phyloP scores from a whole-genome alignment of 1,140 invertebrate genomes.

The Proctacanthus coquilletti region DNA sequence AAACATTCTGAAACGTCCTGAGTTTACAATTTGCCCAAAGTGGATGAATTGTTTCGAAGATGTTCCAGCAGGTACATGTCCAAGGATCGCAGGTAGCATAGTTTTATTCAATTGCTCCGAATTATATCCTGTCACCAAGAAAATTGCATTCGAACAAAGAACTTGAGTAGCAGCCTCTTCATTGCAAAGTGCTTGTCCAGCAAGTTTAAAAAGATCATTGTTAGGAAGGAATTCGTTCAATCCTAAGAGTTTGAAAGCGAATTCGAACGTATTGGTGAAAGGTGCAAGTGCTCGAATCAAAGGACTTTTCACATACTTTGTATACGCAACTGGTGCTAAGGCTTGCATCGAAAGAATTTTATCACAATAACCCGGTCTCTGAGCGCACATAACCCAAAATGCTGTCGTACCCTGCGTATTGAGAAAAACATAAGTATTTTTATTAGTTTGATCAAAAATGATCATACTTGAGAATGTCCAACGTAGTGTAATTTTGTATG shows the following conservation, averaged over 20 bases:
- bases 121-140: constrained; percentile 32
- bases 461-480: constrained; percentile 28
- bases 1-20: constrained; percentile 22
- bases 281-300: neutral
- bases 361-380: constrained; percentile 41
- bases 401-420: constrained; percentile 46
- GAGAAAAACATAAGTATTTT: constrained; percentile 31
- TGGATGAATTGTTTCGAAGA: constrained; percentile 54
- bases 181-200: constrained; percentile 20
- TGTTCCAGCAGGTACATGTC: constrained; percentile 55
- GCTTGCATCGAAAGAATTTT: constrained; percentile 37
- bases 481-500: constrained; percentile 35
- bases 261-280: neutral
- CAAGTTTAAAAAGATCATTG: constrained; percentile 16
- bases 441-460: neutral
- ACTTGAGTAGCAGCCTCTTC: constrained; percentile 1
- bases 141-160: constrained; percentile 28
- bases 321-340: constrained; percentile 36
- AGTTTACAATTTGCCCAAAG: constrained; percentile 38
- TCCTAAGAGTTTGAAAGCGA: constrained; percentile 12
- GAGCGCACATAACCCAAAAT: constrained; percentile 40
- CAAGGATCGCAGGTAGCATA: constrained; percentile 46
- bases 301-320: constrained; percentile 13
- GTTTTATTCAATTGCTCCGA: constrained; percentile 28
- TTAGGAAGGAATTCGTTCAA: constrained; percentile 34